Evolutionary conservation across 2,113 vertebrate genomes (phyloP).

Genomic region (Toxostoma redivivum): DNA sequence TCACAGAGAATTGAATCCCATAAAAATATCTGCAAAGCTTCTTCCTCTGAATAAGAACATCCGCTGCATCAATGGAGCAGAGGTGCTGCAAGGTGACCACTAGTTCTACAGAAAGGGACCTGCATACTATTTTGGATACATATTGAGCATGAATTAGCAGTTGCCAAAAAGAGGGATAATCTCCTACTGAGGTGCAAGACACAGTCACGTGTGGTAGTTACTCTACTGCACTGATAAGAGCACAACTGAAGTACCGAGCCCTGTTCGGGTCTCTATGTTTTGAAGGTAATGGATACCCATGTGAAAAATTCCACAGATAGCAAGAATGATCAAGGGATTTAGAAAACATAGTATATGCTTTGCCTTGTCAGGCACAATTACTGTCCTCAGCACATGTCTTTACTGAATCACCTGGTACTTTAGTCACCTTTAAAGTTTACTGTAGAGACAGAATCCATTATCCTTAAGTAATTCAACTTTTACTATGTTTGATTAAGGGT

Average conservation of each 20-base stretch:
- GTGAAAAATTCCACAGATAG: not conserved
- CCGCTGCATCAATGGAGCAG: not conserved
- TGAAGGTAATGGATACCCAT: not conserved
- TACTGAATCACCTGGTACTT: slow-evolving; percentile 49
- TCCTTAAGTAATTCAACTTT: slow-evolving; percentile 16
- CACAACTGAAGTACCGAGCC: fast-evolving
- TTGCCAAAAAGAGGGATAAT: not conserved
- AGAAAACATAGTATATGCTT: not conserved
- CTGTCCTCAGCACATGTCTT: slow-evolving; percentile 18
- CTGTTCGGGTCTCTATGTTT: not conserved
- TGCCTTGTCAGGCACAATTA: not conserved
- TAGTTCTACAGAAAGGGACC: not conserved
- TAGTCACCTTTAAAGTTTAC: slow-evolving; percentile 14
- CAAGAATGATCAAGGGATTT: not conserved
- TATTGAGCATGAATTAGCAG: not conserved
- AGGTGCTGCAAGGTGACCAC: not conserved
- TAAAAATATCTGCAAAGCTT: not conserved
- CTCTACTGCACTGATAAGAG: not conserved
- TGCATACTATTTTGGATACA: not conserved
- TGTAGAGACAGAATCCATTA: not conserved
- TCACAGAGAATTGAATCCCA: not conserved
- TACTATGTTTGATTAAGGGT: not conserved
- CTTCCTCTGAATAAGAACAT: not conserved
- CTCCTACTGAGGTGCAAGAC: not conserved
- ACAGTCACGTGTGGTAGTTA: not conserved